phyloP scores from a whole-genome alignment of 1,140 invertebrate species.

The Drosophila bifasciata region DNA sequence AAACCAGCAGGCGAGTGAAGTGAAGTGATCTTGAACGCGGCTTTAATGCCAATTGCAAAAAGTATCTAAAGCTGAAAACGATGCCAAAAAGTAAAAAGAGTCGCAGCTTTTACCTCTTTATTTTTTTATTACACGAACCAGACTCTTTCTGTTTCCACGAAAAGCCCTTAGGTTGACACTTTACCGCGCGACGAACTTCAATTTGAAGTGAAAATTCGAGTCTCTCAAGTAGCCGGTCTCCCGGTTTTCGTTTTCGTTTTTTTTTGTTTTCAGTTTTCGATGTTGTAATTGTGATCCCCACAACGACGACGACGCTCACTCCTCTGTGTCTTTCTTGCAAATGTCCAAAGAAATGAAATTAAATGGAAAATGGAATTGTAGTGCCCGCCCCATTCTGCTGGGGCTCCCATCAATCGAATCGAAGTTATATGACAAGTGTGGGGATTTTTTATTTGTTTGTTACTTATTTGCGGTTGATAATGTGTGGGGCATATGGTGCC shows the following conservation, averaged over 20 bases:
- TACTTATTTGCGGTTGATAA: neutral
- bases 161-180: slow-evolving; percentile 66
- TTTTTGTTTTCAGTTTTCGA: slow-evolving; percentile 18
- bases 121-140: slow-evolving; percentile 9
- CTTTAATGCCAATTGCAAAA: slow-evolving; percentile 28
- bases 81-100: slow-evolving; percentile 19
- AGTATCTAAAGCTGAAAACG: slow-evolving; percentile 23
- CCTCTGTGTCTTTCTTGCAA: slow-evolving; percentile 21
- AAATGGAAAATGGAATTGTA: slow-evolving; percentile 17
- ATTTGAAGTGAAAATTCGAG: slow-evolving; percentile 10
- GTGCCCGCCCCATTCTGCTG: slow-evolving; percentile 21
- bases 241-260: too few relatives aligned
- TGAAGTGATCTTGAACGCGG: slow-evolving; percentile 37
- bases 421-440: slow-evolving; percentile 34
- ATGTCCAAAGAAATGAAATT: slow-evolving; percentile 25
- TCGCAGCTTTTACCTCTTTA: slow-evolving; percentile 25
- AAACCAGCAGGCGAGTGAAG: too few relatives aligned
- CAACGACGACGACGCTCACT: slow-evolving; percentile 34
- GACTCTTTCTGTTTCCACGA: slow-evolving; percentile 46
- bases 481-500: slow-evolving; percentile 19
- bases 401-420: slow-evolving; percentile 11
- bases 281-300: slow-evolving; percentile 53
- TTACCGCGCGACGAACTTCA: slow-evolving; percentile 15
- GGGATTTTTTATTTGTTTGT: slow-evolving; percentile 35
- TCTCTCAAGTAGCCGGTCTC: too few relatives aligned